These are phyloP conservation scores for Caenorhabditis sp. DNA, from an alignment of 2,888 invertebrate genomes.

Conservation along the genomic window DNA sequence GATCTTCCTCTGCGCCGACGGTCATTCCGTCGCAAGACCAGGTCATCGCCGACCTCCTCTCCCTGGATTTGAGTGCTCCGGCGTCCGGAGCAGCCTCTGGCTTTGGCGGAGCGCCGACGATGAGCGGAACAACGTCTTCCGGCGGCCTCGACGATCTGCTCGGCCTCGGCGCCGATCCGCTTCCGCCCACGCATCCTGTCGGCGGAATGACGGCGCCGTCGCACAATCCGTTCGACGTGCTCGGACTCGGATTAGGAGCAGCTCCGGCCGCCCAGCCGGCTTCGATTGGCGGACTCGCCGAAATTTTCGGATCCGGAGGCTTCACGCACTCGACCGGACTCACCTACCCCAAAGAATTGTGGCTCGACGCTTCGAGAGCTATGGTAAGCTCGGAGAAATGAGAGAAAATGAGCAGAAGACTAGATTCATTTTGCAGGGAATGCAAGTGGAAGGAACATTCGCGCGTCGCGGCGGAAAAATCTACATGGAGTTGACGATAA, in stretches of 20 bases:
- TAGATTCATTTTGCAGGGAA: conserved; percentile 83
- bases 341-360: conserved; percentile 62
- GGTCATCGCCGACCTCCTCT: conserved; percentile 94
- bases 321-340: conserved; percentile 74
- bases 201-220: conserved; percentile 30
- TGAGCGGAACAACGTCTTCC: conserved; percentile 47
- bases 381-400: conserved; percentile 67
- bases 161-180: conserved; percentile 59
- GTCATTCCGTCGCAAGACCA: conserved; percentile 87
- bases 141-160: conserved; percentile 77
- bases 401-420: too few relatives aligned
- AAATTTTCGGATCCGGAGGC: conserved; percentile 87
- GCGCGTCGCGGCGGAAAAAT: conserved; percentile 87
- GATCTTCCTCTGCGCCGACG: conserved; percentile 40
- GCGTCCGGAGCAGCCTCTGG: conserved; percentile 29
- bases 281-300: conserved; percentile 83
- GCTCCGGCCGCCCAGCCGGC: conserved; percentile 45
- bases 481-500: conserved; percentile 95
- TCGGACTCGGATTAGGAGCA: conserved; percentile 53
- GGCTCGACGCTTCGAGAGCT: conserved; percentile 74
- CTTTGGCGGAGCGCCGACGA: background rate
- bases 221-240: conserved; percentile 51
- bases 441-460: conserved; percentile 96
- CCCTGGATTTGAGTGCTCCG: conserved; percentile 90
- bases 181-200: conserved; percentile 21